These are phyloP conservation scores for Glaucidium brasilianum DNA, from an alignment of 2,113 vertebrate genomes.

Conservation along the genomic window DNA sequence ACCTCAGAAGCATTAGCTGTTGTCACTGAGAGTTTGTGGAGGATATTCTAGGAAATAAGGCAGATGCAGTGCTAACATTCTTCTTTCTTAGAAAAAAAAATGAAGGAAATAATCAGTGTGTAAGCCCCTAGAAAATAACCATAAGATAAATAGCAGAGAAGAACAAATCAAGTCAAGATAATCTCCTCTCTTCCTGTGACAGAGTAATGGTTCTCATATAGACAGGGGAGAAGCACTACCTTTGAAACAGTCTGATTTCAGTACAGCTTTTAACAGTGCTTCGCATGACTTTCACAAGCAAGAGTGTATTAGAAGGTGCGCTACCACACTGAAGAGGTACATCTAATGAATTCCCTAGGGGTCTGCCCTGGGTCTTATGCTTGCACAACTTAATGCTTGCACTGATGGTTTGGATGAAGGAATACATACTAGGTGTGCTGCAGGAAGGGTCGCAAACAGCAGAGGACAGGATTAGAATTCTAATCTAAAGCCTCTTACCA, in stretches of 20 bases:
- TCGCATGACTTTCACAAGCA: neutral
- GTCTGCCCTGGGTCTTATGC: neutral
- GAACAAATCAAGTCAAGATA: neutral
- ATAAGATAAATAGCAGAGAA: neutral
- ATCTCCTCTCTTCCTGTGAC: neutral
- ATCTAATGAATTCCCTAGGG: neutral
- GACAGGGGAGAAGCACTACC: neutral
- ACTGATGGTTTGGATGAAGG: neutral
- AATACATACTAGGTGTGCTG: neutral
- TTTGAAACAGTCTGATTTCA: neutral
- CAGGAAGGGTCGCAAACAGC: neutral
- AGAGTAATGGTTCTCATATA: neutral
- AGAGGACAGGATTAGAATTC: neutral
- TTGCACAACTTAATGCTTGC: neutral
- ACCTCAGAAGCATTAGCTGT: neutral
- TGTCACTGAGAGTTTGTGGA: neutral
- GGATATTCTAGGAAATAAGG: neutral
- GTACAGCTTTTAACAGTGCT: neutral
- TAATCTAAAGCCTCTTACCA: conserved; percentile 11
- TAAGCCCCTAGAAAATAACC: neutral
- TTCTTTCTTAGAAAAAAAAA: neutral
- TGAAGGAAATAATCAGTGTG: neutral
- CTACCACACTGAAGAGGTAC: neutral
- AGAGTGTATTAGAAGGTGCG: fast-evolving
- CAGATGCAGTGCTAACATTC: neutral